Base-by-base conservation (phyloP, 2,113 vertebrate genomes). In the Trematomus loennbergii region DNA sequence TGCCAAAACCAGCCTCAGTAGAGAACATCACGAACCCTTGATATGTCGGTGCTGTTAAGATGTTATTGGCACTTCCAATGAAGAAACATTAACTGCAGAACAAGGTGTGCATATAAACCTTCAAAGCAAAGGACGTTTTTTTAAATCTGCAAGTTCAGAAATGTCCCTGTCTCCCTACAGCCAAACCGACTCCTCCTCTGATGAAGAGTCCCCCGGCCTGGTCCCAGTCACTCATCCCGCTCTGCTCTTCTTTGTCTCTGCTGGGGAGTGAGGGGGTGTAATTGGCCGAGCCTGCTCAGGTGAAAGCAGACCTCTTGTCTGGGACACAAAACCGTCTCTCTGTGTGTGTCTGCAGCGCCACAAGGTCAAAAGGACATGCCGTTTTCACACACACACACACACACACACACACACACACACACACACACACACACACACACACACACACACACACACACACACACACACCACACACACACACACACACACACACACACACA, bases 281-380 rank as follows among this genome's bases (percentile, higher is more conserved):
- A 91, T 92, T 93, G 88, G 88, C 59, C 10, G 8, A 89, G 81
- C 84, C 90, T 50, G 81, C 73, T 90, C 89, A 88, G 92, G 91
- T 91, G 91, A 94, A 92, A 94, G 93, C 92, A 89, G 90, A 87
- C 90, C 90, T 94, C 89, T 92, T 94, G 91, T 93, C 92, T 92
- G 85, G 84, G 91, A 92, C 91, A 91, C 84, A 93, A 92, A 92
- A 90, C 90, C 52, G 77, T 88, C 91, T 93, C 91, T 89, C 87
- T 87, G 48, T 88, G 89, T 89, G 82, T 89, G 88, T 92, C 88
- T 89, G 85, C 83, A 67, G 45, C 10, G 4, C 80, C 7, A 68
- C 85, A 80, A 90, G 93, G 93, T 93, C 90, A 93, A 94, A 93
- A 93, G 92, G 91, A 91, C 91, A 92, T 46, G 46, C 64, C 18